These are phyloP conservation scores for Montifringilla adamsi DNA, from an alignment of 2,113 vertebrate species.

Conservation along the genomic window DNA sequence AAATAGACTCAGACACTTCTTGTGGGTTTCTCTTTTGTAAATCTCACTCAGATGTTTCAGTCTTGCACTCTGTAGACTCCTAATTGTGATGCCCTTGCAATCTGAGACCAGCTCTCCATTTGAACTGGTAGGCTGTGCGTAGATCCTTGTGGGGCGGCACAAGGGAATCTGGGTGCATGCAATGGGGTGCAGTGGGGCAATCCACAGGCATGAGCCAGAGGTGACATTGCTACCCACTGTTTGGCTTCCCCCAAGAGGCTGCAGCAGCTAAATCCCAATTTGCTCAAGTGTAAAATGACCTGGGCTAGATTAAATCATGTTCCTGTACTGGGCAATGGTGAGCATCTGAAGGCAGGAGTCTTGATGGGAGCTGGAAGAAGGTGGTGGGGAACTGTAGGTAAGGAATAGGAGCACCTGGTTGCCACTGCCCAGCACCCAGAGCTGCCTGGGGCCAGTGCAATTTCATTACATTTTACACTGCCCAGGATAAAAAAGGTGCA, in stretches of 20 bases:
- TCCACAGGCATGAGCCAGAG: accelerated
- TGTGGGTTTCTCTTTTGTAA: not conserved
- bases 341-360: not conserved
- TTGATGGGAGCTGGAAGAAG: not conserved
- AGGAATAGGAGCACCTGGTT: not conserved
- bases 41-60: not conserved
- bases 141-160: not conserved
- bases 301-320: not conserved
- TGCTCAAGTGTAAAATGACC: not conserved
- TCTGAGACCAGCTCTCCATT: not conserved
- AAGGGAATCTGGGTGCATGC: not conserved
- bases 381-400: not conserved
- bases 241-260: not conserved
- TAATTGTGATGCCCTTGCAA: not conserved
- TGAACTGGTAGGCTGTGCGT: not conserved
- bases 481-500: not conserved
- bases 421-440: not conserved
- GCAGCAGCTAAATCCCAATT: not conserved
- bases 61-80: not conserved
- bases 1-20: not conserved
- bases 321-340: accelerated
- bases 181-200: not conserved
- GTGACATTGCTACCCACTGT: not conserved
- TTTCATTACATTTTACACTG: not conserved
- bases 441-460: not conserved